Base-by-base conservation (phyloP, 2,797 vertebrate genomes). In the Xenentodon cancila region DNA sequence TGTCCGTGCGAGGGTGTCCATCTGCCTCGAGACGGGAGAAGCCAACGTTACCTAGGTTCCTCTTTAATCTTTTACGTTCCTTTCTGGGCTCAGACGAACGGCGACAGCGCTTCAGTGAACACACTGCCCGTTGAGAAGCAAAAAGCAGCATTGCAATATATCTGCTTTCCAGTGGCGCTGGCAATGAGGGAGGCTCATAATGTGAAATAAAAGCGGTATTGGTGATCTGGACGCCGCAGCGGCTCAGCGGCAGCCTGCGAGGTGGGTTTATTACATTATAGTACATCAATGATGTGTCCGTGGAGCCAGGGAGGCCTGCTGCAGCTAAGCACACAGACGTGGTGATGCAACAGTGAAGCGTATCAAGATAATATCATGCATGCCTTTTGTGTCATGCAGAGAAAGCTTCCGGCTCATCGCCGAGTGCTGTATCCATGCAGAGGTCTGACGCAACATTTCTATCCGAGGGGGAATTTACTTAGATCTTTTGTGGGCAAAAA, bases 261-360 rank as follows among this genome's bases (percentile, higher is more conserved):
- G 49, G 50, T 62, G 6, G 21, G 62, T 75, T 66, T 53, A 76
- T 87, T 82, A 83, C 75, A 78, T 77, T 68, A 68, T 21, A 53
- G 62, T 8, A 47, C 72, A 73, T 75, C 65, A 77, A 59, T 34
- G 53, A 51, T 25, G 16, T 61, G 63, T 64, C 78, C 45, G 63
- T 20, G 15, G 74, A 67, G 77, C 72, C 59, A 30, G 30, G 59
- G 43, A 54, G 50, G 64, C 62, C 62, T 44, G 63, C 66, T 42
- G 12, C 54, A 68, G 59, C 44, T 25, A 30, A 21, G 61, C 70
- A 75, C 60, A 48, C 57, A 75, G 47, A 44, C 12, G 63, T 57
- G 61, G 62, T 79, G 81, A 86, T 81, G 81, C 59, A 79, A 75
- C n/a, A 50, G 8, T 2, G 64, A 48, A 21, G n/a, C 58, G 3